Conservation (phyloP, 1,140 invertebrate species). For the Euborellia annulipes region DNA sequence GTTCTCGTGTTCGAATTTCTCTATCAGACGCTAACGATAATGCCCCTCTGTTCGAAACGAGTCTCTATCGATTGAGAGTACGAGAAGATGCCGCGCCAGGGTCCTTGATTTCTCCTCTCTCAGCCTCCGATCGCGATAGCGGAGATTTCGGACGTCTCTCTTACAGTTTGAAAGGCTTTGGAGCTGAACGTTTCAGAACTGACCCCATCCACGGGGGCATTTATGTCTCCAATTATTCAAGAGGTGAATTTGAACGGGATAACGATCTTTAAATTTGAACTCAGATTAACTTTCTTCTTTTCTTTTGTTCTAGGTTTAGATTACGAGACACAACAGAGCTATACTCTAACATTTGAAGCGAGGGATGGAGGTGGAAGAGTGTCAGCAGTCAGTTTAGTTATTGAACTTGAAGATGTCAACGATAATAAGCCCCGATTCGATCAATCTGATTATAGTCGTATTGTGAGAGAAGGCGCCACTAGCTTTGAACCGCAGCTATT, state of each 20-base stretch:
- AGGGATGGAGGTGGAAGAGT: conserved; percentile 56
- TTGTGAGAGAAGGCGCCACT: conserved; percentile 49
- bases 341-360: conserved; percentile 58
- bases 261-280: no score
- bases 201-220: conserved; percentile 45
- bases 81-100: conserved; percentile 44
- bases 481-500: conserved; percentile 60
- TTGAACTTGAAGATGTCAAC: conserved; percentile 61
- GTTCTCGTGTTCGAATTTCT: conserved; percentile 50
- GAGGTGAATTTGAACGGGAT: no score
- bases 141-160: conserved; percentile 50
- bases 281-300: conserved; percentile 1
- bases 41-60: conserved; percentile 48
- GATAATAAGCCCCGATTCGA: conserved; percentile 71
- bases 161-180: conserved; percentile 57
- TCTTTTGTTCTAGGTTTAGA: conserved; percentile 32
- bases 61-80: conserved; percentile 44
- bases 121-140: conserved; percentile 53
- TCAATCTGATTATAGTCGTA: conserved; percentile 49
- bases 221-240: conserved; percentile 34
- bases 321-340: conserved; percentile 62
- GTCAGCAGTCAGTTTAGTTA: conserved; percentile 45
- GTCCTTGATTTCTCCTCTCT: conserved; percentile 42
- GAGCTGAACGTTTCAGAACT: conserved; percentile 51
- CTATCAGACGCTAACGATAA: conserved; percentile 69